Conservation (phyloP, 2,888 invertebrate genomes). For the Idaea biselata region DNA sequence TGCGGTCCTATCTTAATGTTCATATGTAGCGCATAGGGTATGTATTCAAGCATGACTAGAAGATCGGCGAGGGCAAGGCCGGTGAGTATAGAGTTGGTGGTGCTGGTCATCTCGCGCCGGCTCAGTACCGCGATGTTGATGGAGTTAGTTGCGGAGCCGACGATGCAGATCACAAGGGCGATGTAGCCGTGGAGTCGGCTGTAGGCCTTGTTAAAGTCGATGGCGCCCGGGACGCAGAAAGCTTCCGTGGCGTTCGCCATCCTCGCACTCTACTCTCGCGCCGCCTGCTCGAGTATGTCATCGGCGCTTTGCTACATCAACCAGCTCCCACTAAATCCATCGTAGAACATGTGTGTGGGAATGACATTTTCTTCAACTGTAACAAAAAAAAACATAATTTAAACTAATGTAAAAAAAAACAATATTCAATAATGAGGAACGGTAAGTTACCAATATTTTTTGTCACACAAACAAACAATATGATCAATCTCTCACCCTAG, state of each 20-base stretch:
- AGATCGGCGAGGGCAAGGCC: slow-evolving; percentile 95
- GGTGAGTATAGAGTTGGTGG: slow-evolving; percentile 95
- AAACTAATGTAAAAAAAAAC: neutral
- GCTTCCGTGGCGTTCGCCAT: slow-evolving; percentile 70
- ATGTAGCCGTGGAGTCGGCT: slow-evolving; percentile 90
- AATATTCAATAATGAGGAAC: no score
- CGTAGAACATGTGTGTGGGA: neutral
- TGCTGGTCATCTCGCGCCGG: slow-evolving; percentile 93
- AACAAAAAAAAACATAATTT: neutral
- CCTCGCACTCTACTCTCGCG: slow-evolving; percentile 38
- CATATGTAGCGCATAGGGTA: slow-evolving; percentile 92
- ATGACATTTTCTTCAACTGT: neutral
- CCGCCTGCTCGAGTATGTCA: slow-evolving; percentile 37
- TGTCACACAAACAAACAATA: no score
- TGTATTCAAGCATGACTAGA: slow-evolving; percentile 96
- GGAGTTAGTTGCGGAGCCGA: slow-evolving; percentile 95
- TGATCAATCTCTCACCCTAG: no score
- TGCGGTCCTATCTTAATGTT: slow-evolving; percentile 83
- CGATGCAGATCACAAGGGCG: slow-evolving; percentile 91
- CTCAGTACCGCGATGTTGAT: slow-evolving; percentile 95
- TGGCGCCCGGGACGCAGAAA: slow-evolving; percentile 80
- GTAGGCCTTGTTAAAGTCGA: slow-evolving; percentile 84
- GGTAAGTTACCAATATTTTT: no score
- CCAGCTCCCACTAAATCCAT: slow-evolving; percentile 11
- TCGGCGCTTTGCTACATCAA: slow-evolving; percentile 33